Evolutionary conservation across 2,888 invertebrate genomes (phyloP).

Genomic region (Falcaria lacertinaria): DNA sequence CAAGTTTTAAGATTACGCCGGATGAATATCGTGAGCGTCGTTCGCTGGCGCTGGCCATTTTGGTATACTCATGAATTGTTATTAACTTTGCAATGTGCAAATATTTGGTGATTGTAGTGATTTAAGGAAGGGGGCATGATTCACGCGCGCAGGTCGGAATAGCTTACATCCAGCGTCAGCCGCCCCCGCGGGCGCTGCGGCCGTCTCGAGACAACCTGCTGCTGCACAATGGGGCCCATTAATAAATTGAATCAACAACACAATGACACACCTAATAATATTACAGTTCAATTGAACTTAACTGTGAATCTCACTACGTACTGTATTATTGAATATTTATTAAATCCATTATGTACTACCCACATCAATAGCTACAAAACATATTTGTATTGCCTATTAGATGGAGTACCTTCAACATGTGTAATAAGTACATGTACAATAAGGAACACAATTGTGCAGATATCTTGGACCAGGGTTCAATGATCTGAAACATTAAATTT

Average conservation of each 20-base stretch:
- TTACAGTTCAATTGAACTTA: not conserved
- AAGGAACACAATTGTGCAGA: too few relatives aligned
- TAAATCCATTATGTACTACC: not conserved
- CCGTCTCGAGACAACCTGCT: conserved; percentile 7
- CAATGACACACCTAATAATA: conserved; percentile 2
- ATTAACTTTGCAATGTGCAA: too few relatives aligned
- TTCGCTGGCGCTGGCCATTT: too few relatives aligned
- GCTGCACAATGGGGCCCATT: conserved; percentile 22
- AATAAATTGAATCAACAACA: conserved; percentile 9
- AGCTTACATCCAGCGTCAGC: conserved; percentile 14
- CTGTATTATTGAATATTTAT: not conserved
- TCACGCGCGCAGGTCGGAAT: conserved; percentile 17
- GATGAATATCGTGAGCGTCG: too few relatives aligned
- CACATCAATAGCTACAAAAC: not conserved
- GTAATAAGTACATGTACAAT: too few relatives aligned
- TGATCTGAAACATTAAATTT: too few relatives aligned
- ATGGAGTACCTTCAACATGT: too few relatives aligned
- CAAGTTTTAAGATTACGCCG: too few relatives aligned
- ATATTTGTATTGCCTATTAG: too few relatives aligned
- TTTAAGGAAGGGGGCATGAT: conserved; percentile 14
- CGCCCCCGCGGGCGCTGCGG: conserved; percentile 17
- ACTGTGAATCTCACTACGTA: not conserved
- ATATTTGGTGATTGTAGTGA: too few relatives aligned
- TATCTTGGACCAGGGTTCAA: too few relatives aligned
- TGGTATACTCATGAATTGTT: too few relatives aligned